phyloP scores from a whole-genome alignment of 2,113 vertebrate species.

The Hystrix brachyura region DNA sequence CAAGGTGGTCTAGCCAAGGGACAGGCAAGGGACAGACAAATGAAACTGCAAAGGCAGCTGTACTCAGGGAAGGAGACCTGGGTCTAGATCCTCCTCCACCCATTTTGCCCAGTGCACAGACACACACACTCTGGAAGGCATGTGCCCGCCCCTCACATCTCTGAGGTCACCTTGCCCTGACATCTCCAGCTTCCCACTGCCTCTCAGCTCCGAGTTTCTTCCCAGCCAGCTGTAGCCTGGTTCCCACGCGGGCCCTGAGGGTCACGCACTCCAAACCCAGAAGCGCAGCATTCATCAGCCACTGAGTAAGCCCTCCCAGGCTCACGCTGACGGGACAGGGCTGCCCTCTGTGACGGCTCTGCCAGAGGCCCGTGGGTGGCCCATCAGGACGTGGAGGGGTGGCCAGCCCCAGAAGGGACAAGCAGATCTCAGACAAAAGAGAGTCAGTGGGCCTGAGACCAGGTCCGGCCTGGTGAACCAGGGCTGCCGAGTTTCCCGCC shows the following conservation, averaged over 20 bases:
- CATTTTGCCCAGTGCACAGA: background rate
- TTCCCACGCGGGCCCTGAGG: too few relatives aligned
- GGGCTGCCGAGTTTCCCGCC: background rate
- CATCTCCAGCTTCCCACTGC: too few relatives aligned
- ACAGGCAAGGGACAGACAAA: background rate
- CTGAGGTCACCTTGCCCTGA: too few relatives aligned
- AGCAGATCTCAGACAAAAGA: background rate
- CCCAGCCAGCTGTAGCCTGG: too few relatives aligned
- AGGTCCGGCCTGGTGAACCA: background rate
- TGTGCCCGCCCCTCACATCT: too few relatives aligned
- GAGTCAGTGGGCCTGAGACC: background rate
- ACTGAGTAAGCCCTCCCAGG: too few relatives aligned
- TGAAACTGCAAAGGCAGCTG: background rate
- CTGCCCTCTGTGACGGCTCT: background rate
- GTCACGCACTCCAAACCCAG: too few relatives aligned
- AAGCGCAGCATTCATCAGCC: too few relatives aligned
- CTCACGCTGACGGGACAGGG: background rate
- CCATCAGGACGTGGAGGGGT: fast-evolving
- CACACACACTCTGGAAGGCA: background rate
- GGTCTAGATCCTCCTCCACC: background rate
- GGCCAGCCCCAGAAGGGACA: background rate
- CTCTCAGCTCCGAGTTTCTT: too few relatives aligned
- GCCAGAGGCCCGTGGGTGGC: background rate
- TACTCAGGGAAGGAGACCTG: too few relatives aligned
- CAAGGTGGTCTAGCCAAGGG: background rate